Evolutionary conservation across 2,888 invertebrate species (phyloP).

Genomic region (Prenolepis imparis): DNA sequence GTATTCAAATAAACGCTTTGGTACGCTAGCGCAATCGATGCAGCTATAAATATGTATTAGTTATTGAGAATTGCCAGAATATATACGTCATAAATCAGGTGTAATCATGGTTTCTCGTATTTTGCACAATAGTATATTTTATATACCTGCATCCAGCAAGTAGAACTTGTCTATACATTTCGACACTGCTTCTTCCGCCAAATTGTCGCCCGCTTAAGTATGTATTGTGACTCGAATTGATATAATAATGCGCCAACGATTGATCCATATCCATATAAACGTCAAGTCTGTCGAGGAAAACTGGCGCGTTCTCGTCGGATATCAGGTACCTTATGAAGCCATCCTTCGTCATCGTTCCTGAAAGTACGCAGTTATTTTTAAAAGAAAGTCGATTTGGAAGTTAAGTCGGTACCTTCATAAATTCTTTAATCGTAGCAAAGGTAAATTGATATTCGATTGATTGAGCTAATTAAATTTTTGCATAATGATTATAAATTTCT

Average conservation of each 20-base stretch:
- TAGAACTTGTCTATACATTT: constrained; percentile 99
- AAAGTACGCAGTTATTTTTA: constrained; percentile 79
- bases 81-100: neutral
- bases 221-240: constrained; percentile 99
- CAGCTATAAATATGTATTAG: constrained; percentile 31
- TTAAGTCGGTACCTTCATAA: neutral
- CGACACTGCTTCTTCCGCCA: constrained; percentile 98
- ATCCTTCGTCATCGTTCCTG: constrained; percentile 95
- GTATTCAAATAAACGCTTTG: neutral
- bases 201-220: constrained; percentile 98
- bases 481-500: neutral
- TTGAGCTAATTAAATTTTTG: neutral
- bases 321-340: constrained; percentile 99
- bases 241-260: constrained; percentile 98
- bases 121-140: constrained; percentile 64
- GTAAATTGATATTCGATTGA: neutral
- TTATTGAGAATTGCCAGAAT: constrained; percentile 3
- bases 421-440: neutral
- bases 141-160: constrained; percentile 97
- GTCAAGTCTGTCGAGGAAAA: constrained; percentile 98
- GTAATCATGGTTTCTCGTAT: constrained; percentile 16
- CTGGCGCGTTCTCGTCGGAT: constrained; percentile 99
- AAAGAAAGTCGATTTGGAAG: constrained; percentile 72
- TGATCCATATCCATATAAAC: constrained; percentile 99
- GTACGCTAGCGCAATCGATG: constrained; percentile 10